Conservation (phyloP, 2,797 vertebrate species). For the Phoxinus dragarum region DNA sequence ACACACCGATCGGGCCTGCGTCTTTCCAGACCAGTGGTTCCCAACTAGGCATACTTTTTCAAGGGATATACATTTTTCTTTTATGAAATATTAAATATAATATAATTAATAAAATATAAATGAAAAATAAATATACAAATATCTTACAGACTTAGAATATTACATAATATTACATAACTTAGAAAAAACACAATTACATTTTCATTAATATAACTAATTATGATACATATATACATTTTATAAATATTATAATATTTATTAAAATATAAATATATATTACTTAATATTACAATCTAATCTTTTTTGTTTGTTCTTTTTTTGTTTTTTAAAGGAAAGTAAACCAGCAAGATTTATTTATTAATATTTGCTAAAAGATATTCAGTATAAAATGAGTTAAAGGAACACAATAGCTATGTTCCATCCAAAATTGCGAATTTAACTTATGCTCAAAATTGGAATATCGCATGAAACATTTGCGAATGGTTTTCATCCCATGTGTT, state of each 20-base stretch:
- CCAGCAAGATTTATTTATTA: too few species aligned
- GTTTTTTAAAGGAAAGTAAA: not conserved
- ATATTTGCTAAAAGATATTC: not conserved
- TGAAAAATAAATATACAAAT: not conserved
- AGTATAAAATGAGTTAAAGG: not conserved
- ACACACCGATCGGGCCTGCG: slow-evolving; percentile 9
- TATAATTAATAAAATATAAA: too few species aligned
- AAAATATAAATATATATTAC: not conserved
- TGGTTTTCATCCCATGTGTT: not conserved
- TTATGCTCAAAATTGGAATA: not conserved
- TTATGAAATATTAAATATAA: not conserved
- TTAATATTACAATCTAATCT: too few species aligned
- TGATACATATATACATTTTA: too few species aligned
- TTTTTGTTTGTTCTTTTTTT: too few species aligned
- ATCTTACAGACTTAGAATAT: not conserved
- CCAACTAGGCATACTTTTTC: not conserved
- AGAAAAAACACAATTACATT: not conserved
- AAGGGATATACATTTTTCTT: not conserved
- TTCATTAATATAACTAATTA: not conserved
- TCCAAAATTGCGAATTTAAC: not conserved
- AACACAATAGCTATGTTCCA: not conserved
- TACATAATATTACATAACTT: not conserved
- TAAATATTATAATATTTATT: not conserved
- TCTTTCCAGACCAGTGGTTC: not conserved
- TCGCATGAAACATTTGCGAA: not conserved